Evolutionary conservation across 30 jellyfish, hydroid and myxozoan genomes (phyloP).

Genomic region (Aurelia aurita): DNA sequence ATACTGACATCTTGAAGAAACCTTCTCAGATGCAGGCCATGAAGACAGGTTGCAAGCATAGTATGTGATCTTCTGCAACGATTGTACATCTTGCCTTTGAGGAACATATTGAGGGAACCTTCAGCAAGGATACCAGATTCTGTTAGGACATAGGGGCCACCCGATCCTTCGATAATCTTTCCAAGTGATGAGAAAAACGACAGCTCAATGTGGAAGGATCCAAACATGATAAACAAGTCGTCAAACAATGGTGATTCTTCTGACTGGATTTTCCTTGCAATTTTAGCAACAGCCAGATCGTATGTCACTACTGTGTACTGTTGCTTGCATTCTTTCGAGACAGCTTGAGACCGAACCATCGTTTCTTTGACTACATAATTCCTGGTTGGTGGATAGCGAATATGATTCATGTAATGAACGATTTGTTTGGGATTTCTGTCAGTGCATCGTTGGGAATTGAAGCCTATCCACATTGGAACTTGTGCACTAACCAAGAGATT

Average conservation of each 20-base stretch:
- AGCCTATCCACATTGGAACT: conserved; percentile 49
- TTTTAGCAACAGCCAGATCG: conserved; percentile 54
- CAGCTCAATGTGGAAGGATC: conserved; percentile 45
- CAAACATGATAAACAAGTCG: conserved; percentile 56
- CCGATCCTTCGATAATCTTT: conserved; percentile 21
- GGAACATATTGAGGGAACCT: conserved; percentile 31
- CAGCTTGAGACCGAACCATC: conserved; percentile 4
- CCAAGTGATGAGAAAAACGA: conserved; percentile 38
- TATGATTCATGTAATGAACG: conserved; percentile 26
- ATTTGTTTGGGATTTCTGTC: conserved; percentile 22
- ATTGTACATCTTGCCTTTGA: conserved; percentile 43
- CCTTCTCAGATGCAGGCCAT: conserved; percentile 22
- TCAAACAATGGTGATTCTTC: conserved; percentile 46
- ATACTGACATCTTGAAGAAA: conserved; percentile 31
- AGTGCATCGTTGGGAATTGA: conserved; percentile 7
- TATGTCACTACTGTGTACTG: conserved; percentile 16
- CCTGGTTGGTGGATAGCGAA: conserved; percentile 29
- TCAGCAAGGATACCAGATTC: conserved; percentile 35
- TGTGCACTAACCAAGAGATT: conserved; percentile 6
- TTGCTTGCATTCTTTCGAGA: conserved; percentile 14
- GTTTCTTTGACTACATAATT: conserved; percentile 37
- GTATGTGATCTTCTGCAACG: conserved; percentile 30
- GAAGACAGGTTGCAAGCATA: conserved; percentile 19
- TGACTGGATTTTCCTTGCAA: conserved; percentile 40
- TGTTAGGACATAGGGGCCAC: conserved; percentile 37